Percentiles rank a stretch among this genome's conserved stretches.
Evolutionary conservation across 2,113 vertebrate genomes (phyloP).

Genomic region (Myodes glareolus): DNA sequence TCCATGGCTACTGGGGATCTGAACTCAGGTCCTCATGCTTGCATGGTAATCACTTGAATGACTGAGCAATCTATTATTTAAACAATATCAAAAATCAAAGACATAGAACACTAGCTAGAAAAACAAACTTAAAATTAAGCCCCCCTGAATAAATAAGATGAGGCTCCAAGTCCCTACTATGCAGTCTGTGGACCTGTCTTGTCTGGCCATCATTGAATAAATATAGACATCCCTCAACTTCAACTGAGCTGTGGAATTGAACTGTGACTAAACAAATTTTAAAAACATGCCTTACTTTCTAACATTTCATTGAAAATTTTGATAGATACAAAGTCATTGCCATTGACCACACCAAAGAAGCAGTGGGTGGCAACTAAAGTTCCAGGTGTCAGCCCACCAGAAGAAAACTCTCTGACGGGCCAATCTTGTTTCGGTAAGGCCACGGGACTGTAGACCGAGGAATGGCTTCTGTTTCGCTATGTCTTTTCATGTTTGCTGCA

Average conservation of each 20-base stretch:
- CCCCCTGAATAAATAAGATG: neutral
- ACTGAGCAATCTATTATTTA: neutral
- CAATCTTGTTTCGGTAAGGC: too few relatives aligned
- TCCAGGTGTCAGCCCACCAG: too few relatives aligned
- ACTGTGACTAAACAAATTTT: neutral
- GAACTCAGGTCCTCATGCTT: neutral
- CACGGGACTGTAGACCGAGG: too few relatives aligned
- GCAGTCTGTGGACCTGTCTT: neutral
- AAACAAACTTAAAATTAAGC: neutral
- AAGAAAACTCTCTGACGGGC: too few relatives aligned
- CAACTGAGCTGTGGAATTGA: neutral
- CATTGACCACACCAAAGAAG: too few relatives aligned
- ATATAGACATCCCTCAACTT: neutral
- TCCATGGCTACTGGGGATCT: neutral
- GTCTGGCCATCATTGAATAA: neutral
- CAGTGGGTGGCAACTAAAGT: too few relatives aligned
- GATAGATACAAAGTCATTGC: too few relatives aligned
- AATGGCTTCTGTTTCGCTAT: too few relatives aligned
- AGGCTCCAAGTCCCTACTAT: too few relatives aligned
- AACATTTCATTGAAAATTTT: neutral
- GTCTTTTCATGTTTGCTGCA: too few relatives aligned
- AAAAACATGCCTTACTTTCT: neutral
- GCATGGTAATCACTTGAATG: neutral
- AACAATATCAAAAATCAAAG: neutral
- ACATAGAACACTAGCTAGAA: neutral